These are phyloP conservation scores for Leucophora obtusa DNA, from an alignment of 2,888 invertebrate genomes.

Conservation along the genomic window DNA sequence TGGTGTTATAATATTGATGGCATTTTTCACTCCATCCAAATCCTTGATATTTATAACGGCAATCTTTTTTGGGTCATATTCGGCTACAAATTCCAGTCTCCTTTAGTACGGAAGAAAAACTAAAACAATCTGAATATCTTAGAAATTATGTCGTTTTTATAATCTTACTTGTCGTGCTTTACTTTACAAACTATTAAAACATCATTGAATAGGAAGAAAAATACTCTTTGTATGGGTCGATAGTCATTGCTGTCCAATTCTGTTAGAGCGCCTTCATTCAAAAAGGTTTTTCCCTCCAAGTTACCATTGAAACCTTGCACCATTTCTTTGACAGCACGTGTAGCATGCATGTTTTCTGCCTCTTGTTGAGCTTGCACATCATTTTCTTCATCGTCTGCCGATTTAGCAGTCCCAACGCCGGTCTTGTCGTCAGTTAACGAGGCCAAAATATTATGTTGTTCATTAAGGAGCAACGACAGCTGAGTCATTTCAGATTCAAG, in stretches of 20 bases:
- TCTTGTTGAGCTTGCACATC: slow-evolving; percentile 79
- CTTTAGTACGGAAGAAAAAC: slow-evolving; percentile 66
- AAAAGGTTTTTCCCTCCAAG: slow-evolving; percentile 80
- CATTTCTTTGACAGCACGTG: slow-evolving; percentile 82
- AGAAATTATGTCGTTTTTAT: background rate
- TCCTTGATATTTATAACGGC: slow-evolving; percentile 97
- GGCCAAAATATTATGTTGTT: slow-evolving; percentile 91
- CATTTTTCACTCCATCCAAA: slow-evolving; percentile 92
- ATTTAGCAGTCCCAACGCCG: slow-evolving; percentile 75
- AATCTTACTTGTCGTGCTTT: slow-evolving; percentile 79
- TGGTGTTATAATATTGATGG: slow-evolving; percentile 95
- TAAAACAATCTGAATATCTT: background rate
- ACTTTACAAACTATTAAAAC: slow-evolving; percentile 91
- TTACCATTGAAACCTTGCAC: slow-evolving; percentile 84
- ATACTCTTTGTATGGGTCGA: slow-evolving; percentile 90
- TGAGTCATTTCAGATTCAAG: slow-evolving; percentile 99
- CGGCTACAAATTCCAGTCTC: slow-evolving; percentile 76
- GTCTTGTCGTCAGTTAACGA: slow-evolving; percentile 86
- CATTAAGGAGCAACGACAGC: slow-evolving; percentile 93
- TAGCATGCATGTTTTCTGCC: slow-evolving; percentile 81
- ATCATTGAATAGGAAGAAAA: slow-evolving; percentile 95
- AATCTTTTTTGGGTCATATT: slow-evolving; percentile 84
- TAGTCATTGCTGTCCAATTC: slow-evolving; percentile 94
- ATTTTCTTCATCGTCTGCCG: slow-evolving; percentile 69
- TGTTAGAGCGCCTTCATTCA: slow-evolving; percentile 94